These are phyloP conservation scores for Cyprinodon brontotheroides DNA, from an alignment of 2,113 vertebrate genomes.

Conservation along the genomic window DNA sequence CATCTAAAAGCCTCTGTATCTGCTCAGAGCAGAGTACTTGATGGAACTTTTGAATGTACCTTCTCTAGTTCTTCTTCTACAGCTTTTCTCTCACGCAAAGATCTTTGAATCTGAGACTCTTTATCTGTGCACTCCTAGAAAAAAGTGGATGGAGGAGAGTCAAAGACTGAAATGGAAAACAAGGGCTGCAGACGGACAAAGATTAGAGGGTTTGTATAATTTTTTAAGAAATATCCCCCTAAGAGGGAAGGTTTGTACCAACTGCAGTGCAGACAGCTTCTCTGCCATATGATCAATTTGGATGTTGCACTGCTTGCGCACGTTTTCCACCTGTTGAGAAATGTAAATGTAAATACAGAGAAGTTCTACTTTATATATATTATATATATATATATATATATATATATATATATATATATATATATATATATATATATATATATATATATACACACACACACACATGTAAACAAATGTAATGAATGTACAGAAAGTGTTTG, in stretches of 20 bases:
- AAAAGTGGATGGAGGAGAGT: not conserved
- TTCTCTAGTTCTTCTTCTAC: constrained; percentile 93
- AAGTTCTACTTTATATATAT: too few species aligned
- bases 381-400: too few species aligned
- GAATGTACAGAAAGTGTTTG: too few species aligned
- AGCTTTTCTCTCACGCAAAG: constrained; percentile 86
- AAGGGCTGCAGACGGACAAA: not conserved
- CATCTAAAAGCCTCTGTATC: not conserved
- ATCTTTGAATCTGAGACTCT: constrained; percentile 85
- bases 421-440: too few species aligned
- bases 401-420: too few species aligned
- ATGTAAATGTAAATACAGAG: constrained; percentile 12
- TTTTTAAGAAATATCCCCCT: constrained; percentile 18
- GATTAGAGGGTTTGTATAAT: constrained; percentile 23
- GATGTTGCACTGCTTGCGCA: constrained; percentile 85
- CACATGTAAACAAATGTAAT: too few species aligned
- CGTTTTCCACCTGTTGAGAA: constrained; percentile 83
- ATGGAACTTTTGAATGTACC: constrained; percentile 71
- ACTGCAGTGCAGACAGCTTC: constrained; percentile 87
- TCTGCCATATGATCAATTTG: constrained; percentile 87
- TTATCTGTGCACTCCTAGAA: constrained; percentile 91
- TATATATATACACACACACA: too few species aligned
- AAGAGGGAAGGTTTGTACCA: constrained; percentile 76
- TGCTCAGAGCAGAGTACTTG: not conserved
- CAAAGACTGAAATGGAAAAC: constrained; percentile 1